Conservation (phyloP, 2,888 invertebrate species). For the Plusia festucae region DNA sequence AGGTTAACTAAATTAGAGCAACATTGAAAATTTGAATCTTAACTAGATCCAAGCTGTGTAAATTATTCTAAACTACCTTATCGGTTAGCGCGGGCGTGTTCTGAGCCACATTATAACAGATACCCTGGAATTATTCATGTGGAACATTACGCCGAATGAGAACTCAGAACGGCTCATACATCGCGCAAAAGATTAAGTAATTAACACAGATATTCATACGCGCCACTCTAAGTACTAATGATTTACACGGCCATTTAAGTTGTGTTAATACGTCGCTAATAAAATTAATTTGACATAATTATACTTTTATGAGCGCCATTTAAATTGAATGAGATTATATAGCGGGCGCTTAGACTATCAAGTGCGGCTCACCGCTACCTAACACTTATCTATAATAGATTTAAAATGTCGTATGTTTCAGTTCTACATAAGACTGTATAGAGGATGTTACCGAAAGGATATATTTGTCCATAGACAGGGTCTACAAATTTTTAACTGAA, state of each 20-base stretch:
- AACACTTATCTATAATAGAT: not conserved
- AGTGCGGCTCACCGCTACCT: not conserved
- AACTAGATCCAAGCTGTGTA: conserved; percentile 47
- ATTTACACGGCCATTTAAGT: conserved; percentile 19
- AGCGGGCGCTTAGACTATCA: not conserved
- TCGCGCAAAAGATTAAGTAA: conserved; percentile 49
- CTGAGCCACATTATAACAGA: conserved; percentile 57
- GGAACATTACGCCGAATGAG: conserved; percentile 45
- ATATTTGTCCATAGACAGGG: too few relatives aligned
- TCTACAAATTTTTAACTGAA: too few relatives aligned
- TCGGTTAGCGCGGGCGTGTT: conserved; percentile 45
- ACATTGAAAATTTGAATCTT: conserved; percentile 43
- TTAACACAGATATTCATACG: conserved; percentile 42
- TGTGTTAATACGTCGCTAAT: conserved; percentile 10
- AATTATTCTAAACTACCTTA: conserved; percentile 62
- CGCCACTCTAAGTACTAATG: conserved; percentile 25
- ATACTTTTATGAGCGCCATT: conserved; percentile 1
- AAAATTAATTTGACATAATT: conserved; percentile 11
- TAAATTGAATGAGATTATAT: not conserved
- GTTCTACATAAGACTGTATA: not conserved
- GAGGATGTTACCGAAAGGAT: too few relatives aligned
- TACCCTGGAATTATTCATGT: conserved; percentile 69
- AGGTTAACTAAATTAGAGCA: conserved; percentile 31
- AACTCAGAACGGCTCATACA: conserved; percentile 55
- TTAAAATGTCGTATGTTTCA: not conserved